Conservation (phyloP, 2,888 invertebrate species). For the Acrobasis consociella region DNA sequence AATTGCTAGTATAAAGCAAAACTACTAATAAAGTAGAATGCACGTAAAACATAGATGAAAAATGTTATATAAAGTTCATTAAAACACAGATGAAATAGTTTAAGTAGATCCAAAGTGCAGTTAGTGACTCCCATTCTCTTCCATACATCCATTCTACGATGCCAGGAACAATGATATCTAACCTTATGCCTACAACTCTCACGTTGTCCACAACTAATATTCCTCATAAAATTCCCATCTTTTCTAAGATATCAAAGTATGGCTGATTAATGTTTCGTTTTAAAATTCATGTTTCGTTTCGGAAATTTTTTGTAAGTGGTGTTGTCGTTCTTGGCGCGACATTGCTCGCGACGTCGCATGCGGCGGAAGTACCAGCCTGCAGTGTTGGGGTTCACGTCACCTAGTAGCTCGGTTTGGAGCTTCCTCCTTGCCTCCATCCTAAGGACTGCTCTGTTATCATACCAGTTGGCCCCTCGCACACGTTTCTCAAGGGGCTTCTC, state of each 20-base stretch:
- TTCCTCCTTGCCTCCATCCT: constrained; percentile 66
- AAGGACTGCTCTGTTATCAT: constrained; percentile 59
- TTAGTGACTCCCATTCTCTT: constrained; percentile 1
- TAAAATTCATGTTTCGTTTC: constrained; percentile 66
- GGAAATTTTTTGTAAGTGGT: constrained; percentile 58
- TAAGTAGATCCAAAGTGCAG: constrained; percentile 4
- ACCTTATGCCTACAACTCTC: constrained; percentile 12
- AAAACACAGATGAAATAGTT: background rate
- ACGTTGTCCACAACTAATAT: constrained; percentile 7
- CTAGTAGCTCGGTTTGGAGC: constrained; percentile 63
- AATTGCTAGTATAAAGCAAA: constrained; percentile 2
- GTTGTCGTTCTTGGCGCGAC: constrained; percentile 65
- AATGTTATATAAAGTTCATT: constrained; percentile 1
- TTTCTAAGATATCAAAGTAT: constrained; percentile 4
- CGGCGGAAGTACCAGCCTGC: constrained; percentile 77
- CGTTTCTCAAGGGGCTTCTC: constrained; percentile 38
- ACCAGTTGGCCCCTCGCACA: constrained; percentile 47
- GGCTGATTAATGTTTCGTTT: constrained; percentile 58
- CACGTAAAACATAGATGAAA: constrained; percentile 22
- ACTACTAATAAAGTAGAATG: constrained; percentile 8
- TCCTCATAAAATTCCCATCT: constrained; percentile 1
- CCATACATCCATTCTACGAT: background rate
- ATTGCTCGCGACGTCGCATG: constrained; percentile 73
- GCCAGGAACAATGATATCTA: constrained; percentile 13
- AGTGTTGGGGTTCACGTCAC: constrained; percentile 56